A percentile compares a stretch with the other conserved stretches of the same genome.
These are phyloP conservation scores for Elanus axillaris DNA, from an alignment of 2,113 vertebrate species.

Conservation along the genomic window DNA sequence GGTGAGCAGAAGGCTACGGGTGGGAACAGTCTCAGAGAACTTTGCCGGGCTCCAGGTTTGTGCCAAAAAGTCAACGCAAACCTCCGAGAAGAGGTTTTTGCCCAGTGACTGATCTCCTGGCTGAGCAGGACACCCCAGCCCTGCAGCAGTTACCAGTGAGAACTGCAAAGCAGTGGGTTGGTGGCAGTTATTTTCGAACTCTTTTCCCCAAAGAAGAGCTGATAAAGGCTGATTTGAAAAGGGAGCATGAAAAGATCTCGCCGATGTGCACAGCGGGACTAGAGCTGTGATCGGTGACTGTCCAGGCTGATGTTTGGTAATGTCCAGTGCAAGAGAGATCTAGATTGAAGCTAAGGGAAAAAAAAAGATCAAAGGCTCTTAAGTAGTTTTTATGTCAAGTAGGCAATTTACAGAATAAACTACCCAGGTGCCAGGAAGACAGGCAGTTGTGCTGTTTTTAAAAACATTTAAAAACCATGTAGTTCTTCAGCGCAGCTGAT, in stretches of 20 bases:
- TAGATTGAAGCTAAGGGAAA: fast-evolving
- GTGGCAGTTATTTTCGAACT: fast-evolving
- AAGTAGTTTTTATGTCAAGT: not conserved
- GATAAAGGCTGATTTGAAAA: not conserved
- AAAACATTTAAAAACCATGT: not conserved
- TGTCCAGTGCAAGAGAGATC: not conserved
- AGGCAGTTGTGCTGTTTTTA: not conserved
- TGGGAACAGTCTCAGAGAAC: fast-evolving
- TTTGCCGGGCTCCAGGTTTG: not conserved
- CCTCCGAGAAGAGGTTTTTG: not conserved
- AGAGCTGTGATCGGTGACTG: not conserved
- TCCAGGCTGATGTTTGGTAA: not conserved
- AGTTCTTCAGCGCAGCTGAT: not conserved
- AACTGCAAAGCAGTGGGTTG: not conserved
- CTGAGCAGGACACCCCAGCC: not conserved
- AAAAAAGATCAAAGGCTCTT: not conserved
- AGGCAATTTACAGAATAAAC: not conserved
- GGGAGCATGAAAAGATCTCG: not conserved
- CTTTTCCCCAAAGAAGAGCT: not conserved
- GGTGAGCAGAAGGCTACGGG: slow-evolving; percentile 58
- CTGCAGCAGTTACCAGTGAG: not conserved
- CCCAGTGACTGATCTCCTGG: not conserved
- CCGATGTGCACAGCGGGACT: not conserved
- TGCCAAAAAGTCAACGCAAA: fast-evolving
- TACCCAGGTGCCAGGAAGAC: not conserved